These are phyloP conservation scores for Selenia dentaria DNA, from an alignment of 2,888 invertebrate genomes.

Conservation along the genomic window DNA sequence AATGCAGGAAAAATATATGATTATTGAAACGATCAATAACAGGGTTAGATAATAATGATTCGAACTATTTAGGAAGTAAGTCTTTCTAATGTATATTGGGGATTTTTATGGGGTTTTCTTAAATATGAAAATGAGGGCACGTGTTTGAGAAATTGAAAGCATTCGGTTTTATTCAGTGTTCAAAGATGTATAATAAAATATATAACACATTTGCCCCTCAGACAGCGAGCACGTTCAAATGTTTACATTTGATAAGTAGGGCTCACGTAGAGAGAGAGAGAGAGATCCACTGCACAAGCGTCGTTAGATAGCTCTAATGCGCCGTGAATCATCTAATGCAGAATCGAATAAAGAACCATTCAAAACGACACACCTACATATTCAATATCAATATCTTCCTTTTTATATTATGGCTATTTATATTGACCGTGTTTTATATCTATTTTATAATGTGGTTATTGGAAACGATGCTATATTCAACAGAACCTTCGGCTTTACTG, in stretches of 20 bases:
- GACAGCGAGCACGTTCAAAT: slow-evolving; percentile 23
- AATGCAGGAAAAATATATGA: slow-evolving; percentile 54
- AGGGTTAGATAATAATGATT: slow-evolving; percentile 30
- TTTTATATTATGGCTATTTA: slow-evolving; percentile 16
- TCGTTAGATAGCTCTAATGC: too few species aligned
- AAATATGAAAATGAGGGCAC: neutral
- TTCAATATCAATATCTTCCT: slow-evolving; percentile 19
- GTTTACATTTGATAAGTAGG: slow-evolving; percentile 45
- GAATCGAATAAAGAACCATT: slow-evolving; percentile 26
- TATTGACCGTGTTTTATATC: slow-evolving; percentile 8
- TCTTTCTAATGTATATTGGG: neutral
- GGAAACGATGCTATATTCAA: slow-evolving; percentile 11
- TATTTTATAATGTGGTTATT: slow-evolving; percentile 16
- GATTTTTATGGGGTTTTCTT: neutral
- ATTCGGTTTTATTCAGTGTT: too few species aligned
- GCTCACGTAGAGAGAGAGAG: slow-evolving; percentile 42
- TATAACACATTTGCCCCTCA: slow-evolving; percentile 2
- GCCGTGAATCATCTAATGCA: slow-evolving; percentile 23
- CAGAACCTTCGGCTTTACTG: slow-evolving; percentile 11
- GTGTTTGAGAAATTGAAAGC: too few species aligned
- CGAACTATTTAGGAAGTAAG: neutral
- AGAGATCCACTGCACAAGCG: slow-evolving; percentile 26
- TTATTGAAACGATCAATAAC: slow-evolving; percentile 22
- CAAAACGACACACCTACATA: slow-evolving; percentile 12
- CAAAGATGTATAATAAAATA: neutral